Percentiles rank a stretch among this genome's conserved stretches.
Evolutionary conservation across 64 coral and sea anemone genomes (phyloP).

Genomic region (Porites lutea): DNA sequence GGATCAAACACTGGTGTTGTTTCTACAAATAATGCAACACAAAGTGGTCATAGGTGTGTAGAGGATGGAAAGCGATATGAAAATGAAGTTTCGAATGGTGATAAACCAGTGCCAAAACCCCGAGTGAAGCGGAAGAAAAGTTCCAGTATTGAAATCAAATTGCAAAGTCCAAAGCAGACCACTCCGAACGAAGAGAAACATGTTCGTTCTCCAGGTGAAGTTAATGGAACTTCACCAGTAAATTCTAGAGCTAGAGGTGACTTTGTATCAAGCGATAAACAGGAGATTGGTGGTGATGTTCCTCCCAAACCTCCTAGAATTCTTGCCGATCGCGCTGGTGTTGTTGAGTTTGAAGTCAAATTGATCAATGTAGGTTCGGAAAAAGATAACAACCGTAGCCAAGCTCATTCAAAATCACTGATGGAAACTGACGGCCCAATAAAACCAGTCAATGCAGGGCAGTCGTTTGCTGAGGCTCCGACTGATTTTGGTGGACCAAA

Average conservation of each 20-base stretch:
- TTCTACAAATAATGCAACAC: constrained; percentile 1
- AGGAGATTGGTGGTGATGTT: neutral
- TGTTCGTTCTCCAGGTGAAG: neutral
- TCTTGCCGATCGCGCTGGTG: constrained; percentile 53
- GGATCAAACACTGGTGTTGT: neutral
- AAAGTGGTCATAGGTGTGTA: constrained; percentile 24
- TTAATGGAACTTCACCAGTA: constrained; percentile 6
- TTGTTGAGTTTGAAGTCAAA: constrained; percentile 60
- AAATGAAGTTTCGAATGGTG: constrained; percentile 35
- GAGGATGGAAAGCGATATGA: constrained; percentile 29
- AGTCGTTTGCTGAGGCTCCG: constrained; percentile 1
- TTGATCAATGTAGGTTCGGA: constrained; percentile 36
- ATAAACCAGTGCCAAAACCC: constrained; percentile 27
- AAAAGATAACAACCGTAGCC: neutral
- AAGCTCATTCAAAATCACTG: neutral
- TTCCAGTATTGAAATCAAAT: constrained; percentile 73
- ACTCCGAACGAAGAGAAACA: constrained; percentile 29
- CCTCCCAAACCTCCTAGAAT: constrained; percentile 75
- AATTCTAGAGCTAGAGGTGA: constrained; percentile 10
- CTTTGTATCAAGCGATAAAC: constrained; percentile 42
- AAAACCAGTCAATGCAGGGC: constrained; percentile 1
- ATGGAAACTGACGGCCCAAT: constrained; percentile 10
- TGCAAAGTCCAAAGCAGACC: constrained; percentile 20
- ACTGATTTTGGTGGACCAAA: neutral
- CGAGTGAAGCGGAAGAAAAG: constrained; percentile 42